Base-by-base conservation (phyloP, 2,113 vertebrate genomes). In the Oxyura jamaicensis region DNA sequence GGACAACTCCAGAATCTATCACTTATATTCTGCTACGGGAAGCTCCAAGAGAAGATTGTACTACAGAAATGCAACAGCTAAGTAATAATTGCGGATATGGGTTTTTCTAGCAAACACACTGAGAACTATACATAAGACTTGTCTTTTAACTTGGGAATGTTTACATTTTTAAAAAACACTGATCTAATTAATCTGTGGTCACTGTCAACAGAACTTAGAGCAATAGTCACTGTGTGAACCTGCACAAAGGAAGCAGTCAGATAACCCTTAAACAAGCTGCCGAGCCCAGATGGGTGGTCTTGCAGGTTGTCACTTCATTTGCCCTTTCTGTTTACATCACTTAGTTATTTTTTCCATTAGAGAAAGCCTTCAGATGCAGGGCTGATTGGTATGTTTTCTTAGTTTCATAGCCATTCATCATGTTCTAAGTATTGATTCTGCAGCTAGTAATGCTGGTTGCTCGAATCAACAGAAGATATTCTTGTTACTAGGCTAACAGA, bases 321-420 rank as follows among this genome's bases (percentile, higher is more conserved):
- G 78, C 75, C 66, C 89, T 92, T 86, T 97, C 88, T 96, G 95
- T 95, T 97, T 96, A 92, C 86, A 94, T 77, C 94, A 36, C 50
- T 96, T 55, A 62, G 83, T 82, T 94, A 88, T 92, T 94, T 94
- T 82, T 95, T 92, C 94, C 95, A 94, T 97, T 93, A 97, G 79
- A 91, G 81, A 85, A 83, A 52, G 60, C 39, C 55, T 97, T 96
- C 55, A 83, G 75, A 97, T 93, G 83, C 11, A 3, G 35, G 60
- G 6, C n/a, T 90, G 84, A 91, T 84, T 80, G 67, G 62, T 88
- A 52, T 96, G 94, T 91, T 97, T 96, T 94, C 94, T 92, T 91
- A 85, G 72, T 90, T 97, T 92, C 11, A 1, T 48, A 74, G 35
- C 59, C 69, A 93, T 97, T 85, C 71, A 80, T 95, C 96, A 88